Percentiles rank a stretch among this genome's conserved stretches.
These are phyloP conservation scores for Ochropleura leucogaster DNA, from an alignment of 2,888 invertebrate genomes.

Conservation along the genomic window DNA sequence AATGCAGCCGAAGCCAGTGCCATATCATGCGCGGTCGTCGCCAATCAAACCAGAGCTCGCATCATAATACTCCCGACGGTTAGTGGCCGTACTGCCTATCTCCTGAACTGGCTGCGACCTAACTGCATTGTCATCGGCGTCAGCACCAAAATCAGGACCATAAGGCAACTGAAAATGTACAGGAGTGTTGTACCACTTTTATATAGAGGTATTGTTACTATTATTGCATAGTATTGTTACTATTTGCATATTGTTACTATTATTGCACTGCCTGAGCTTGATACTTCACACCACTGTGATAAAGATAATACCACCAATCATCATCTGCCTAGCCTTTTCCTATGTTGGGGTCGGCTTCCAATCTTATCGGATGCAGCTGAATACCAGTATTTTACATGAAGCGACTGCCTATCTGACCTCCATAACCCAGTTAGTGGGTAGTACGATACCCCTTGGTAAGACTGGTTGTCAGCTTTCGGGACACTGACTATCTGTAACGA, in stretches of 20 bases:
- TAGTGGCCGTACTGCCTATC: slow-evolving; percentile 90
- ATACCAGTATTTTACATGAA: too few species aligned
- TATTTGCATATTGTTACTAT: slow-evolving; percentile 44
- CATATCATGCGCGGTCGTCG: slow-evolving; percentile 73
- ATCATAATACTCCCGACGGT: slow-evolving; percentile 93
- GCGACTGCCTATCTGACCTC: too few species aligned
- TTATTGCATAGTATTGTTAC: slow-evolving; percentile 63
- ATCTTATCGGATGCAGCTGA: too few species aligned
- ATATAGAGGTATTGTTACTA: slow-evolving; percentile 79
- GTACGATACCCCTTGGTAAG: too few species aligned
- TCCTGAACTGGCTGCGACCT: slow-evolving; percentile 91
- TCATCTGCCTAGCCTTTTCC: too few species aligned
- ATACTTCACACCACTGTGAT: background rate
- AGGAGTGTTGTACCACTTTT: slow-evolving; percentile 91
- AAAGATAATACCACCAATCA: background rate
- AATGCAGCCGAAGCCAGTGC: slow-evolving; percentile 82
- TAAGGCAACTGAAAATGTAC: slow-evolving; percentile 91
- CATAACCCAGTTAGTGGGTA: too few species aligned
- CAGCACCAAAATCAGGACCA: slow-evolving; percentile 89
- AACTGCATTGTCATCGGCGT: slow-evolving; percentile 92
- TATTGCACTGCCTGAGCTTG: background rate
- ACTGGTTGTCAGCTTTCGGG: too few species aligned
- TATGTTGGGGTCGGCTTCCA: too few species aligned
- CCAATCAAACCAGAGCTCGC: slow-evolving; percentile 73
- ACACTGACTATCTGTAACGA: too few species aligned